Evolutionary conservation across 53 echinoderm and acorn worm genomes (phyloP), one percentile per base, ranked within the genome.

Genomic region (Pentamera pediparva): DNA sequence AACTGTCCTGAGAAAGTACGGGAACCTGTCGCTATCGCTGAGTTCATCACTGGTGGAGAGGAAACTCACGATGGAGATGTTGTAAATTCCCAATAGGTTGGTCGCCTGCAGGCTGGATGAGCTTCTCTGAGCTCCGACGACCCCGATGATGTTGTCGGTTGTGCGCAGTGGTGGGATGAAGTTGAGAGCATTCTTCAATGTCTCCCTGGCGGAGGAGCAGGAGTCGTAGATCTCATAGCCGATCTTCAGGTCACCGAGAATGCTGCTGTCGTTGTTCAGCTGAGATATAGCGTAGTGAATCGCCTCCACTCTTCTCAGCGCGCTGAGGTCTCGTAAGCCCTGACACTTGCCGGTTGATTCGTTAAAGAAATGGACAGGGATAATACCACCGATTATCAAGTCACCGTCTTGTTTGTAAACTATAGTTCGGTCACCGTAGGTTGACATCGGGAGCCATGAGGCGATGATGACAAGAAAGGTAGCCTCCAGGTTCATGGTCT

Each of bases 141-240:
- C 90, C 2, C 95, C 95, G 8, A 76, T 41, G 15, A 96, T 36
- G 27, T 39, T 52, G 22, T 80, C 64, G 39, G 50, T 49, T 30
- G 24, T 62, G 0, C 96, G 56, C 32, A 82, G 62, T 0, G 74
- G 54, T 4, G 96, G 96, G 13, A 88, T 88, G 59, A 96, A 88
- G 35, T 85, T 85, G 30, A 95, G 71, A 20, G 88, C 78, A 32
- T 87, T 78, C 27, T 82, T 62, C 18, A 91, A 56, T 0, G 90
- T 88, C 37, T 78, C 76, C 18, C 87, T 69, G 11, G 70, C 76
- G 49, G 85, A 85, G 10, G 87, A 85, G 38, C 96, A 96, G 2
- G 96, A 91, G 26, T 91, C 91, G 59, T 85, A 91, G 17, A 96
- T 95, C 59, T 95, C 95, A 32, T 81, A 95, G 8, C 95, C 95